Percentiles rank a stretch among this genome's conserved stretches.
Conservation (phyloP, 1,140 invertebrate species). For the Leucophenga varia region DNA sequence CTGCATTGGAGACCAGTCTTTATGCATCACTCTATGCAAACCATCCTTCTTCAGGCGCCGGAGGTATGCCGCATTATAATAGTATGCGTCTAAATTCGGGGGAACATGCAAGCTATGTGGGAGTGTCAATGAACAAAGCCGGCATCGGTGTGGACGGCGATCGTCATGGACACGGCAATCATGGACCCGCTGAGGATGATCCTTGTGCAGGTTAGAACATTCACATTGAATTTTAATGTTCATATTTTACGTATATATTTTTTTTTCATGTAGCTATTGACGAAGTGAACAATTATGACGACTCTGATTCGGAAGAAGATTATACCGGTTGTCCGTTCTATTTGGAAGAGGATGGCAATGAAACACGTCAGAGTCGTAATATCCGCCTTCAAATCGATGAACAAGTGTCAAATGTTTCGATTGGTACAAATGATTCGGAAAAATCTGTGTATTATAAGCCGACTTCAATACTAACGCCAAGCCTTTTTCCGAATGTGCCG, state of each 20-base stretch:
- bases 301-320: slow-evolving; percentile 48
- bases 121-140: slow-evolving; percentile 40
- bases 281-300: slow-evolving; percentile 43
- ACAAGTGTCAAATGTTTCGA: slow-evolving; percentile 23
- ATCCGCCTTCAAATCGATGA: slow-evolving; percentile 32
- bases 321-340: slow-evolving; percentile 45
- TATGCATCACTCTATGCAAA: slow-evolving; percentile 44
- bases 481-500: slow-evolving; percentile 83
- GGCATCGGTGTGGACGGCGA: slow-evolving; percentile 22
- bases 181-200: slow-evolving; percentile 32
- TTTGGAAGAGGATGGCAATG: slow-evolving; percentile 33
- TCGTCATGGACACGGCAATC: not conserved
- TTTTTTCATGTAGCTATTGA: slow-evolving; percentile 34
- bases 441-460: slow-evolving; percentile 37
- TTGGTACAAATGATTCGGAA: slow-evolving; percentile 33
- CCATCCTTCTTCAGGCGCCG: slow-evolving; percentile 15
- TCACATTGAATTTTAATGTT: not conserved
- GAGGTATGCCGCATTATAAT: slow-evolving; percentile 9
- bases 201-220: slow-evolving; percentile 34
- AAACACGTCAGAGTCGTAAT: slow-evolving; percentile 41
- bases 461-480: slow-evolving; percentile 63
- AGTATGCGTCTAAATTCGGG: slow-evolving; percentile 17
- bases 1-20: slow-evolving; percentile 45
- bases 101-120: slow-evolving; percentile 29
- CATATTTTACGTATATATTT: not conserved